A percentile compares a stretch with the other conserved stretches of the same genome.
phyloP scores from a whole-genome alignment of 2,113 vertebrate genomes.

The Bubalus kerabau region DNA sequence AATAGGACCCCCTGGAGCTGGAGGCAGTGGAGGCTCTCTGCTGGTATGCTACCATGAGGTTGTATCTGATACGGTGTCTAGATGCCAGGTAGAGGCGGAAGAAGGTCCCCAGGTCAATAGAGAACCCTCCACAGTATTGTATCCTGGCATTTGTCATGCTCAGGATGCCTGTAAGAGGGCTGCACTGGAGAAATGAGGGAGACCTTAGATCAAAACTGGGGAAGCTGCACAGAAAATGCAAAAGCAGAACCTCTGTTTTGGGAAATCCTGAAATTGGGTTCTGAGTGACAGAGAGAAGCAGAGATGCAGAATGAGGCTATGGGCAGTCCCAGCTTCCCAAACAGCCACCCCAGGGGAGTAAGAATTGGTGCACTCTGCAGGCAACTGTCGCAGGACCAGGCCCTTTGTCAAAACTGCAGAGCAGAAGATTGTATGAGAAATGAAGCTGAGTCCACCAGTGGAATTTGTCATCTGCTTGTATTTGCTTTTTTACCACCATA shows the following conservation, averaged over 20 bases:
- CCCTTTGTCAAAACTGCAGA: not conserved
- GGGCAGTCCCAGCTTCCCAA: not conserved
- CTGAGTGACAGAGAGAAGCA: not conserved
- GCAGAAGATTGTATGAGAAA: not conserved
- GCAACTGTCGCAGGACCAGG: fast-evolving
- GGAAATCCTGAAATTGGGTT: not conserved
- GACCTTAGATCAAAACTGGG: not conserved
- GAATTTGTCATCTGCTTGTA: not conserved
- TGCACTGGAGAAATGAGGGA: not conserved
- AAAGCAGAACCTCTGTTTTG: not conserved
- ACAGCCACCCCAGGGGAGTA: not conserved
- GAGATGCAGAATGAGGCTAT: not conserved
- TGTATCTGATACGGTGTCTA: not conserved
- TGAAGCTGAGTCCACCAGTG: not conserved
- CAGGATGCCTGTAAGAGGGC: not conserved
- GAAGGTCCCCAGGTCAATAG: not conserved
- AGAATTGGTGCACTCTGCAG: not conserved
- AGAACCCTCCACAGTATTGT: not conserved
- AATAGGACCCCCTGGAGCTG: no score
- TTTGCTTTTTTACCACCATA: not conserved
- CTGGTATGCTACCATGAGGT: not conserved
- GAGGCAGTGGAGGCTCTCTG: fast-evolving
- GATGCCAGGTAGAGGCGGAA: not conserved
- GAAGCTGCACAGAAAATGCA: not conserved
- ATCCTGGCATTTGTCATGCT: not conserved